Evolutionary conservation across 2,888 invertebrate genomes (phyloP).

Genomic region (Himalopsyche japonica): DNA sequence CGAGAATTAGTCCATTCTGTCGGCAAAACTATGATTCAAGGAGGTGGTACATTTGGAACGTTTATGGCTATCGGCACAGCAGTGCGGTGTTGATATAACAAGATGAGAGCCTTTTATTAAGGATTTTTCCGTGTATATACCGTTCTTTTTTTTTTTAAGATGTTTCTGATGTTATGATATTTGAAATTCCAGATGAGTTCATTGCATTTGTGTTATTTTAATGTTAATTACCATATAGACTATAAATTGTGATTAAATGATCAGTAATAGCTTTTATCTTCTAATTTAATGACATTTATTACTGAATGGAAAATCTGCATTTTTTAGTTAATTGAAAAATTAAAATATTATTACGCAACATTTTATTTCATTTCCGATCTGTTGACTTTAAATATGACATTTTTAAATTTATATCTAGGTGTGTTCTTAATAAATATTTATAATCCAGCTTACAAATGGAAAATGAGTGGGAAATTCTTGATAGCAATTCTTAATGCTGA

Average conservation of each 20-base stretch:
- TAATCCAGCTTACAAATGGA: no score
- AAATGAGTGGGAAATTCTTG: no score
- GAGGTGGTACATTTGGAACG: conserved; percentile 96
- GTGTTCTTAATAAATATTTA: no score
- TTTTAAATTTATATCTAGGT: no score
- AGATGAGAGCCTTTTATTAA: not conserved
- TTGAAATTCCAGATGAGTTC: not conserved
- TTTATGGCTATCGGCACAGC: conserved; percentile 94
- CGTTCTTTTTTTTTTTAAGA: not conserved
- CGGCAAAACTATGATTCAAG: conserved; percentile 96
- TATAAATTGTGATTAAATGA: not conserved
- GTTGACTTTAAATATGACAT: not conserved
- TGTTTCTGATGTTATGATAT: not conserved
- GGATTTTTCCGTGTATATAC: not conserved
- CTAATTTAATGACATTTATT: not conserved
- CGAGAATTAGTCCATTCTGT: conserved; percentile 89
- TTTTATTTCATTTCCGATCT: not conserved
- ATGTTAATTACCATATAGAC: not conserved
- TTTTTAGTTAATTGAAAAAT: not conserved
- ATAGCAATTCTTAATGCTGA: no score
- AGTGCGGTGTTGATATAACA: conserved; percentile 67
- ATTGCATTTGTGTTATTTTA: conserved; percentile 7
- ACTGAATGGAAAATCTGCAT: not conserved
- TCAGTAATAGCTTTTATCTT: not conserved
- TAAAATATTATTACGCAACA: not conserved